Base-by-base conservation (phyloP, 2,888 invertebrate species). In the Zele albiditarsus region DNA sequence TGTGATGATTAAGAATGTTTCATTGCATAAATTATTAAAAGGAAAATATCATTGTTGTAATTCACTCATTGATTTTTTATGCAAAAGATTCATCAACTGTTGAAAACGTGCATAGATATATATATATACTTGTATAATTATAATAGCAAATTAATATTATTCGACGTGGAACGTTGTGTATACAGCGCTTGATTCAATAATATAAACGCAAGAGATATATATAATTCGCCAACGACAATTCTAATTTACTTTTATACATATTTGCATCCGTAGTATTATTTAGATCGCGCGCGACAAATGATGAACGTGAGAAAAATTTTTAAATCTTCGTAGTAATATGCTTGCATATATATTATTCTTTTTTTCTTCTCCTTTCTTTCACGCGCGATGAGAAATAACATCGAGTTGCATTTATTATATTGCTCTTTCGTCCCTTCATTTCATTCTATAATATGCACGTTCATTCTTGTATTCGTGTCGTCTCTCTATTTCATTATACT, bases 291-390 rank as follows among this genome's bases (percentile, higher is more conserved):
- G 16, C 16, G 46, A 10, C 49, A 46, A 62, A 63, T 33, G 46
- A 27, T 28, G 72, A 77, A 77, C 78, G 78, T 79, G 78, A 79
- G 78, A 79, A 77, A 79, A 75, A 79, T 79, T 25, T 53, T 23
- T 60, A 60, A 72, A 69, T 75, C 38, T 57, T 74, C 76, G 74
- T 76, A 74, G 25, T 66, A 23, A 57, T 28, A 71, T 46, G 4
- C 49, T 25, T 33, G 46, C 6, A 46, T 58, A 53, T n/a, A 53
- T 23, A 53, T 20, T 46, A 46, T 20, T 53, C 46, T 46, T n/a
- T 5, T 0, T 46, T 46, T 46, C n/a, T 12, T 46, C 8, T 46
- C n/a, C 1, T n/a, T n/a, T 46, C 46, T n/a, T n/a, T 46, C 46
- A 46, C 16, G 1, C 0, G 14, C 46, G n/a, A 46, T 46, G 53